phyloP scores from a whole-genome alignment of 2,888 invertebrate species.

The Podotricha telesiphe region DNA sequence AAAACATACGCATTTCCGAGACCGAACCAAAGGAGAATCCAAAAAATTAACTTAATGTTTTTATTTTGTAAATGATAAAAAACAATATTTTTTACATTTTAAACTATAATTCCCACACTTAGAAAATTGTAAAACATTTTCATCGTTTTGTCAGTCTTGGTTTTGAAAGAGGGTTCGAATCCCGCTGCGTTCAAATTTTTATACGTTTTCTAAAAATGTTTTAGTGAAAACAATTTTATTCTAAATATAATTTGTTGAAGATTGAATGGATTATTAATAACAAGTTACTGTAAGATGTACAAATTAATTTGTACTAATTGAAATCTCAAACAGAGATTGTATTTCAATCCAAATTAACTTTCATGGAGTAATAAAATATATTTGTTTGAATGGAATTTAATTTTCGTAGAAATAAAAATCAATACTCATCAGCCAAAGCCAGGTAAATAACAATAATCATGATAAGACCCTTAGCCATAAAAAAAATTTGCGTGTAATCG shows the following conservation, averaged over 20 bases:
- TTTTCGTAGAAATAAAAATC: background rate
- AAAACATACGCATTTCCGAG: background rate
- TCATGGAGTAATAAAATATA: background rate
- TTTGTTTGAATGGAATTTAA: background rate
- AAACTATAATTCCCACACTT: too few species aligned
- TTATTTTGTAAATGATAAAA: background rate
- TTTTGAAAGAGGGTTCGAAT: too few species aligned
- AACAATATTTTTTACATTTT: too few species aligned
- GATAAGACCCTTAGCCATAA: background rate
- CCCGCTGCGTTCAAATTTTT: too few species aligned
- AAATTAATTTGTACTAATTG: conserved; percentile 7
- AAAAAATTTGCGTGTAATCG: too few species aligned
- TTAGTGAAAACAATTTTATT: background rate
- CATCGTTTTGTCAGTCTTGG: too few species aligned
- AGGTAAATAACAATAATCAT: background rate
- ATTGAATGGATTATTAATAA: background rate
- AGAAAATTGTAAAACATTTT: too few species aligned
- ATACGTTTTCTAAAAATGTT: too few species aligned
- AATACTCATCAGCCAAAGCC: background rate
- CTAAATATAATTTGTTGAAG: background rate
- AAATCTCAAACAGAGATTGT: background rate
- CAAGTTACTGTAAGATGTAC: background rate
- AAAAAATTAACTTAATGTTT: background rate
- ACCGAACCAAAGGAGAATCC: background rate
- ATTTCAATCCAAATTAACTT: conserved; percentile 1